These are phyloP conservation scores for Promerops cafer DNA, from an alignment of 2,113 vertebrate species.

Conservation along the genomic window DNA sequence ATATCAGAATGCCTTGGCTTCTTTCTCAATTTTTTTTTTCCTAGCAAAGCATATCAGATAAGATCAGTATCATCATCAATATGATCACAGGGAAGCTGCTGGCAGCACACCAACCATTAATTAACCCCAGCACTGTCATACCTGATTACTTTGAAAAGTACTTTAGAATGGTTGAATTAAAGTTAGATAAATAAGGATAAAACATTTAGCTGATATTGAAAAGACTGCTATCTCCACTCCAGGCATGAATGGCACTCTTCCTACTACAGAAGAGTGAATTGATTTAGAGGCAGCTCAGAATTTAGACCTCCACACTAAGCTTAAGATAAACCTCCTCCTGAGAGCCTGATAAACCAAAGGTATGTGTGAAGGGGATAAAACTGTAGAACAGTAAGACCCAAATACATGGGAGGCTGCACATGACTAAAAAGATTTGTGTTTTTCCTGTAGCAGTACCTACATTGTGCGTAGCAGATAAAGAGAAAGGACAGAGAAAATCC, in stretches of 20 bases:
- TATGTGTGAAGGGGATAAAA: background rate
- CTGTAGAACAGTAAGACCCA: background rate
- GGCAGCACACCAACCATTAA: conserved; percentile 46
- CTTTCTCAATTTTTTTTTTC: background rate
- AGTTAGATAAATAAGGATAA: conserved; percentile 44
- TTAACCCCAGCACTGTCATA: conserved; percentile 51
- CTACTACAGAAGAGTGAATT: background rate
- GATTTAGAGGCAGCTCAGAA: conserved; percentile 31
- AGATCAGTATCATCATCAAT: conserved; percentile 57
- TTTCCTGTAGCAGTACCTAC: background rate
- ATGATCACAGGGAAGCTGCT: background rate
- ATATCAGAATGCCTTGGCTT: background rate
- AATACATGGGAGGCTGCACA: background rate
- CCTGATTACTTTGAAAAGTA: conserved; percentile 40
- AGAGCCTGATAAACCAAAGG: conserved; percentile 12
- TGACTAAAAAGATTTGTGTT: background rate
- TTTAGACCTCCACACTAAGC: conserved; percentile 14
- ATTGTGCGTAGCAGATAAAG: background rate
- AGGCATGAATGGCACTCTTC: background rate
- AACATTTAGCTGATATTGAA: conserved; percentile 18
- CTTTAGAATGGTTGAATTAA: conserved; percentile 8
- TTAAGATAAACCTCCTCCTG: conserved; percentile 40
- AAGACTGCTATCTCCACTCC: background rate
- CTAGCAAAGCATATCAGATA: background rate
- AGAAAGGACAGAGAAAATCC: background rate